These are phyloP conservation scores for Cyrtodaria siliqua DNA, from an alignment of 2,888 invertebrate species.

Conservation along the genomic window DNA sequence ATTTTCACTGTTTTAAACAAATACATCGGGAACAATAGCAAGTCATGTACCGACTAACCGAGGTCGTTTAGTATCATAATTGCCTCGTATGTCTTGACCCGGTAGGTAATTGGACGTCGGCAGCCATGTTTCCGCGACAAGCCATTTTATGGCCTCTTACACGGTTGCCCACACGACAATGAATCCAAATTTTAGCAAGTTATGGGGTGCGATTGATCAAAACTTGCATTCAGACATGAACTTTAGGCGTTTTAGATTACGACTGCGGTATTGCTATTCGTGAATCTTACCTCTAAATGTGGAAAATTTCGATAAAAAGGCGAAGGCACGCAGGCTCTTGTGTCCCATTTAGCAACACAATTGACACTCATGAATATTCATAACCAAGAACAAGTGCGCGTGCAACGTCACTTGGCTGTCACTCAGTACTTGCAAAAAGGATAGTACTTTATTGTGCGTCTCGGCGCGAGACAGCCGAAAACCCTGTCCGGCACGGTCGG, in stretches of 20 bases:
- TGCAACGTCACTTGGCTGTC: too few species aligned
- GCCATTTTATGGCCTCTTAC: too few species aligned
- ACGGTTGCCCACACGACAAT: slow-evolving; percentile 48
- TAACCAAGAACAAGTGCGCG: slow-evolving; percentile 1
- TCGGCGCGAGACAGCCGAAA: too few species aligned
- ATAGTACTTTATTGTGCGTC: too few species aligned
- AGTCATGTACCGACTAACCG: too few species aligned
- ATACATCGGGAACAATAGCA: too few species aligned
- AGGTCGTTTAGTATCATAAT: too few species aligned
- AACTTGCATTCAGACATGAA: slow-evolving; percentile 36
- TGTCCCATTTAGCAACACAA: slow-evolving; percentile 8
- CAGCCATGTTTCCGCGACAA: slow-evolving; percentile 46
- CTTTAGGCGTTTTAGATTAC: slow-evolving; percentile 2
- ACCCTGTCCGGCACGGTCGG: too few species aligned
- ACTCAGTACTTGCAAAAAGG: too few species aligned
- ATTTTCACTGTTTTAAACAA: too few species aligned
- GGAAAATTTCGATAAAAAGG: slow-evolving; percentile 11
- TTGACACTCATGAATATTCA: slow-evolving; percentile 14
- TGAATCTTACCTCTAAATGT: slow-evolving; percentile 9
- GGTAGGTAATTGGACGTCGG: too few species aligned
- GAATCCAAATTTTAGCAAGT: slow-evolving; percentile 13
- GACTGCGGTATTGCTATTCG: slow-evolving; percentile 5
- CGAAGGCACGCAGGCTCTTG: slow-evolving; percentile 35
- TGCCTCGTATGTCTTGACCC: too few species aligned
- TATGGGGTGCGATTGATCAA: neutral